Base-by-base conservation (phyloP, 2,888 invertebrate genomes). In the Eupithecia subfuscata region DNA sequence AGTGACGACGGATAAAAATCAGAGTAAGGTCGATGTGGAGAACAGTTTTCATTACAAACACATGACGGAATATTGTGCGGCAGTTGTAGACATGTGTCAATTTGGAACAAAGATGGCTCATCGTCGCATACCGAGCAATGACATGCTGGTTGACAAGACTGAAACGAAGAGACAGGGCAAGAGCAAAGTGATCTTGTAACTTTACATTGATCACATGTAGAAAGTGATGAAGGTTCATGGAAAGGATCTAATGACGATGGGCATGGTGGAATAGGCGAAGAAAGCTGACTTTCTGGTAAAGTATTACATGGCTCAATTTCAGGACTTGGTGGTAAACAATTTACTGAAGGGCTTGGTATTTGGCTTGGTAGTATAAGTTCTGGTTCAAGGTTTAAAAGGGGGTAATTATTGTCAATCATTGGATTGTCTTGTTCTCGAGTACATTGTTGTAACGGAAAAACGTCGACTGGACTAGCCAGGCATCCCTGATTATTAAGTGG, bases 141-240 rank as follows among this genome's bases (percentile, higher is more conserved):
- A 52, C 65, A 25, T 18, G 69, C 63, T 71, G 12, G 45, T 74
- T 34, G 43, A 52, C 22, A 70, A 45, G 69, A n/a, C 34, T 69
- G 74, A 72, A 56, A 73, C 56, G 71, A 67, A 22, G 73, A n/a
- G 22, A 45, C 60, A 71, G 71, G 76, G 14, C 52, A 16, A 63
- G 48, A 40, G 67, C 63, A 71, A 75, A 75, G 16, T 45, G 75
- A 68, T 69, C 73, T 75, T 60, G 73, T 73, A 65, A 75, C 60
- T 65, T 34, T 68, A 69, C 73, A 74, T 67, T 70, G 65, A 30
- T 70, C 70, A 9, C 65, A 48, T 16, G 65, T n/a, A n/a, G 70
- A 69, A 25, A 48, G n/a, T 63, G 70, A 73, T 18, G 73, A 52
- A 52, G 52, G 14, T 40, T 72, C 74, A 30, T 74, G 72, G 2